Conservation (phyloP, 2,888 invertebrate genomes). For the Oxyteleia sp. region DNA sequence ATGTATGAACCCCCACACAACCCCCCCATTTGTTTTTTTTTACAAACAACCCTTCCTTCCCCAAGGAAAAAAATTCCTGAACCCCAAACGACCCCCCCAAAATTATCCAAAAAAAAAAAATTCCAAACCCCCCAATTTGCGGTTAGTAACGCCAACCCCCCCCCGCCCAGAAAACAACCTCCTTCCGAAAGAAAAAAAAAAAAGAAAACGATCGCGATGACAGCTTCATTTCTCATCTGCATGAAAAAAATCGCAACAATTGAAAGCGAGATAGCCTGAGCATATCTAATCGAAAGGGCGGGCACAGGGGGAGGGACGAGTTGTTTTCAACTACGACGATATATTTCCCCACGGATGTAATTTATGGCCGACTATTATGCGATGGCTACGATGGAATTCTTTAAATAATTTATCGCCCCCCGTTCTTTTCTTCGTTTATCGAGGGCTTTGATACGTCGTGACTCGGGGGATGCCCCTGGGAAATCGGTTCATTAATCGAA, state of each 20-base stretch:
- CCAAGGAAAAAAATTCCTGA: too few species aligned
- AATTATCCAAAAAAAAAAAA: too few species aligned
- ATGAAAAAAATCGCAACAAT: constrained; percentile 68
- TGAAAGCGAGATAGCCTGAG: constrained; percentile 64
- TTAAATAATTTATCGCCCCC: constrained; percentile 85
- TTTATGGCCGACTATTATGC: constrained; percentile 84
- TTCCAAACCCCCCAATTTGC: too few species aligned
- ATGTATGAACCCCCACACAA: too few species aligned
- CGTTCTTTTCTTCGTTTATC: constrained; percentile 82
- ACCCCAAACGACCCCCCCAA: too few species aligned
- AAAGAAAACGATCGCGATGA: constrained; percentile 63
- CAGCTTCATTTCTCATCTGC: constrained; percentile 69
- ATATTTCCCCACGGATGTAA: constrained; percentile 76
- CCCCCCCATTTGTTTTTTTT: too few species aligned
- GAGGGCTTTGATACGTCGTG: constrained; percentile 66
- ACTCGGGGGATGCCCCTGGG: constrained; percentile 74
- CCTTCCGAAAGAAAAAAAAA: constrained; percentile 3
- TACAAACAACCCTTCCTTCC: too few species aligned
- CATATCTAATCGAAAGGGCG: constrained; percentile 71
- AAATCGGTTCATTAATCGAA: constrained; percentile 81
- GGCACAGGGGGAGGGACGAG: constrained; percentile 62
- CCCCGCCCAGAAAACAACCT: too few species aligned
- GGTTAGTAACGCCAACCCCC: too few species aligned
- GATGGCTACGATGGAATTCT: constrained; percentile 84
- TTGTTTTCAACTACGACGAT: constrained; percentile 73